phyloP scores from a whole-genome alignment of 2,113 vertebrate species.

The Castor canadensis region DNA sequence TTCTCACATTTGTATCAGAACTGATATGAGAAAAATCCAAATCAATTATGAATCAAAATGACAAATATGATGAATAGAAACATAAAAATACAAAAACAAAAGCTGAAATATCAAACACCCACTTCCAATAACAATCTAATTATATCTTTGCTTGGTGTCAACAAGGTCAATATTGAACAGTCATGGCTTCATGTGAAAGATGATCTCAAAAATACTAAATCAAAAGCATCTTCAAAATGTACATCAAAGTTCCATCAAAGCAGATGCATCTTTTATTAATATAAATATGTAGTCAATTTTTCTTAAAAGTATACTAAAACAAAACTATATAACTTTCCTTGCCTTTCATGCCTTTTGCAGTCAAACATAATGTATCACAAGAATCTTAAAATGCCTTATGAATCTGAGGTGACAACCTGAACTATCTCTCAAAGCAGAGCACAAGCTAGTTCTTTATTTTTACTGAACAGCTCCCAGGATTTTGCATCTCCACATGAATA shows the following conservation, averaged over 20 bases:
- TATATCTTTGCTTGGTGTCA: background rate
- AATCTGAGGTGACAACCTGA: slow-evolving; percentile 35
- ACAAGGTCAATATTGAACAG: background rate
- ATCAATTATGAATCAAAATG: slow-evolving; percentile 5
- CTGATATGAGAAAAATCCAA: background rate
- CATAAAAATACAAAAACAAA: background rate
- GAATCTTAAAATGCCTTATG: slow-evolving; percentile 53
- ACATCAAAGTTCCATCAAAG: slow-evolving; percentile 43
- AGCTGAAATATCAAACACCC: background rate
- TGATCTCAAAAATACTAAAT: background rate
- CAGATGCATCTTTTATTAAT: slow-evolving; percentile 57
- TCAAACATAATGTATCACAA: slow-evolving; percentile 29
- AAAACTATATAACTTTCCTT: slow-evolving; percentile 49
- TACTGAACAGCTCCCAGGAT: slow-evolving; percentile 44
- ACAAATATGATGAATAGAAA: background rate
- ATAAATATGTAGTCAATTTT: slow-evolving; percentile 50
- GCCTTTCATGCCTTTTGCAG: slow-evolving; percentile 56
- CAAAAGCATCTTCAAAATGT: slow-evolving; percentile 35
- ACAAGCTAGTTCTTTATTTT: background rate
- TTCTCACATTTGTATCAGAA: background rate
- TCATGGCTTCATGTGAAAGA: background rate
- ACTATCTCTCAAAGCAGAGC: slow-evolving; percentile 50
- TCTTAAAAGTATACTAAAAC: background rate
- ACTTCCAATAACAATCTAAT: background rate
- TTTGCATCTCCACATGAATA: slow-evolving; percentile 25